phyloP scores from a whole-genome alignment of 2,888 invertebrate genomes.

The Pollenia amentaria region DNA sequence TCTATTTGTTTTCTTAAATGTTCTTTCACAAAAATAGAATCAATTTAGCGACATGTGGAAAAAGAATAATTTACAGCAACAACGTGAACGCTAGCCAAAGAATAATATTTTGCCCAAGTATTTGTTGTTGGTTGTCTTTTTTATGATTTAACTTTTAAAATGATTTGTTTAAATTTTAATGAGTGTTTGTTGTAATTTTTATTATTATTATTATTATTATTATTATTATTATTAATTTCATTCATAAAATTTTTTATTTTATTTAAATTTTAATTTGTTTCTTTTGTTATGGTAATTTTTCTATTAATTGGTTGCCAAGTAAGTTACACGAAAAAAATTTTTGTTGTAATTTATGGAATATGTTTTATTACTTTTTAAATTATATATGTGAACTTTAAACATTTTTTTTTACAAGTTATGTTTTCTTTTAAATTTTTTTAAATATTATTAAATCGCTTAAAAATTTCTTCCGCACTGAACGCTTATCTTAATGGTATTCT shows the following conservation, averaged over 20 bases:
- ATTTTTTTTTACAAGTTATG: not conserved
- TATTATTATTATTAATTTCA: slow-evolving; percentile 37
- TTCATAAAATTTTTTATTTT: slow-evolving; percentile 23
- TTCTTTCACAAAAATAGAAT: slow-evolving; percentile 52
- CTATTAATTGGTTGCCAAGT: slow-evolving; percentile 45
- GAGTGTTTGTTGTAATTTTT: slow-evolving; percentile 17
- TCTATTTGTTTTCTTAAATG: not conserved
- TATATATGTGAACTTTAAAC: not conserved
- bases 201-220: slow-evolving; percentile 12
- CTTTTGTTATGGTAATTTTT: slow-evolving; percentile 60
- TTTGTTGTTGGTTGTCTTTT: not conserved
- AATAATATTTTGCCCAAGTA: slow-evolving; percentile 6
- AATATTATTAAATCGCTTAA: not conserved
- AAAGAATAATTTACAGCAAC: slow-evolving; percentile 20
- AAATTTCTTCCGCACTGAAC: slow-evolving; percentile 35
- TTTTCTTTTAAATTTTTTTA: not conserved
- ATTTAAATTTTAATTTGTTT: slow-evolving; percentile 6
- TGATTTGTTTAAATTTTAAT: slow-evolving; percentile 17
- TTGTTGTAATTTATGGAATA: slow-evolving; percentile 4
- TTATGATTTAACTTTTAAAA: slow-evolving; percentile 26
- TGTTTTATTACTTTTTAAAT: slow-evolving; percentile 1
- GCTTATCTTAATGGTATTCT: slow-evolving; percentile 56
- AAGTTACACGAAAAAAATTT: not conserved
- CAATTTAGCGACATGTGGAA: slow-evolving; percentile 40
- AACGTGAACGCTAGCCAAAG: slow-evolving; percentile 13